These are phyloP conservation scores for Gadopsis bispinosus DNA, from an alignment of 2,797 vertebrate genomes.

Conservation along the genomic window DNA sequence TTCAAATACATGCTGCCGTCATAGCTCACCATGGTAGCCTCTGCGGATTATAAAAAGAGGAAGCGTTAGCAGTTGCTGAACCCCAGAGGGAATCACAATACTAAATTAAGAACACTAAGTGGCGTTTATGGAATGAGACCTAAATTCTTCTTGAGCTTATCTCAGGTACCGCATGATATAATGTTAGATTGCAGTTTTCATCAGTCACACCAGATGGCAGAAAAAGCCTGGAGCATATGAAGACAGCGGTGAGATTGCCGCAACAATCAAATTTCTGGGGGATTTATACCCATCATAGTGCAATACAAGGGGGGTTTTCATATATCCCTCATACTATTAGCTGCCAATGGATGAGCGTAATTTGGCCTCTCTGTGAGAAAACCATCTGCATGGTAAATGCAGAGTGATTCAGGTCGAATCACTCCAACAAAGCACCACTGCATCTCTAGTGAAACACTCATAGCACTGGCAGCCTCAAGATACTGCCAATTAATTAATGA, in stretches of 20 bases:
- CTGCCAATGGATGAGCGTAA: constrained; percentile 72
- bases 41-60: constrained; percentile 71
- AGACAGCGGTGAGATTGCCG: constrained; percentile 36
- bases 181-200: constrained; percentile 77
- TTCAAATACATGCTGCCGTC: constrained; percentile 98
- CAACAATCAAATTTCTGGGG: constrained; percentile 66
- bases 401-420: constrained; percentile 63
- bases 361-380: constrained; percentile 68
- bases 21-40: constrained; percentile 94
- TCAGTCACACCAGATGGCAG: constrained; percentile 82
- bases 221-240: constrained; percentile 73
- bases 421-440: constrained; percentile 49
- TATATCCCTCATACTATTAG: constrained; percentile 72
- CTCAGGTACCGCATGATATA: constrained; percentile 40
- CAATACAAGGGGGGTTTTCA: constrained; percentile 70
- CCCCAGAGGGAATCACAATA: constrained; percentile 23
- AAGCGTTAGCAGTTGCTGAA: constrained; percentile 24
- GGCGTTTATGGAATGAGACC: constrained; percentile 31
- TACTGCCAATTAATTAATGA: constrained; percentile 65
- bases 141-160: constrained; percentile 43
- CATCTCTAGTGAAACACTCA: constrained; percentile 64
- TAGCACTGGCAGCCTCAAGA: constrained; percentile 37
- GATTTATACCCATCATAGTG: constrained; percentile 68
- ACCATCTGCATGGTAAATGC: constrained; percentile 70
- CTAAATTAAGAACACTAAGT: constrained; percentile 40